Evolutionary conservation across 2,888 invertebrate species (phyloP), one percentile per base, ranked within the genome.

Genomic region (Chymomyza procnemis): DNA sequence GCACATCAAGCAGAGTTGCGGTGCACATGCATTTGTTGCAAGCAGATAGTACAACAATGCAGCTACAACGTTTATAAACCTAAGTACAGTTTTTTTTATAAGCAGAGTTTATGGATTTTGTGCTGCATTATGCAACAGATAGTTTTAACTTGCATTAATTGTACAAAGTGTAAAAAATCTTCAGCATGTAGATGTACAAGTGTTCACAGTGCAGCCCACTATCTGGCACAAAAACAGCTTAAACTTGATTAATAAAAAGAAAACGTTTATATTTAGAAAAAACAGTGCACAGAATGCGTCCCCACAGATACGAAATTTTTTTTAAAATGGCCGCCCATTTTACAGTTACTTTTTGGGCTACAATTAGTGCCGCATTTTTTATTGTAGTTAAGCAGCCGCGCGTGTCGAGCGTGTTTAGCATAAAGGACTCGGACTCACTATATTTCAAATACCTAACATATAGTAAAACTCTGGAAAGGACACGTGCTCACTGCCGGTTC

Each of bases 291-390:
- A 8, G 26, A 1, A 6, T 26, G 0, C 26, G 26, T 6, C 26
- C 8, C 26, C 6, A 26, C 6, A 6, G 6, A 6, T 26, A 6
- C 26, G 5, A 26, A 26, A 26, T 26, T 26, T 41, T 41, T 41
- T 41, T 41, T 41, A 41, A 12, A 41, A 12, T 41, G 64, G 50
- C 19, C 50, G 9, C 18, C 16, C 50, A 50, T 50, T 50, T 50
- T 18, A 50, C 18, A 50, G 19, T 50, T 18, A 16, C 16, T 46
- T 56, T 63, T 63, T n/a, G n/a, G 71, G 58, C 60, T 69, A 69
- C 77, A 87, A 87, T 87, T 82, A 81, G 80, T 79, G 74, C 46
- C 72, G 67, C 67, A 67, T 26, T 73, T n/a, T 80, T 69, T 73
- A 75, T 69, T 62, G 65, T 61, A 74, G 65, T 59, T 56, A 57